A percentile compares a stretch with the other conserved stretches of the same genome.
These are phyloP conservation scores for Pseudococcus viburni DNA, from an alignment of 2,888 invertebrate species.

Conservation along the genomic window DNA sequence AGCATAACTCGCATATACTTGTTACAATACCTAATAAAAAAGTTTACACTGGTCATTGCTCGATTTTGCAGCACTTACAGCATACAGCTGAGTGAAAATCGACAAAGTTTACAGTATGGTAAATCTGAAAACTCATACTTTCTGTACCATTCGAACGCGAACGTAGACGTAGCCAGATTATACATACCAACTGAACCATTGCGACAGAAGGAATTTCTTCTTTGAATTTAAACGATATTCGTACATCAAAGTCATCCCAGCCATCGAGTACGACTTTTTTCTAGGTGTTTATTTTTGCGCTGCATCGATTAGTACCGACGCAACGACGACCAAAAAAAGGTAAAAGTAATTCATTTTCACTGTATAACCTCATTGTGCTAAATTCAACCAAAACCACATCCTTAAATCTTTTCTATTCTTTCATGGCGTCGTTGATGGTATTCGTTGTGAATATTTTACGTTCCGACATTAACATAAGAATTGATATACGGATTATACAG, in stretches of 20 bases:
- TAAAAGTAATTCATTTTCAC: conserved; percentile 8
- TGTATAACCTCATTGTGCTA: not conserved
- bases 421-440: not conserved
- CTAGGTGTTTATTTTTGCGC: not conserved
- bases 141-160: not conserved
- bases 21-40: conserved; percentile 40
- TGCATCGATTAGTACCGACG: not conserved
- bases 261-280: not conserved
- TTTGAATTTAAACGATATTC: not conserved
- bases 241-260: not conserved
- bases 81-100: conserved; percentile 7
- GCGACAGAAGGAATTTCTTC: not conserved
- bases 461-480: not conserved
- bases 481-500: not conserved
- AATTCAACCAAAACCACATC: not conserved
- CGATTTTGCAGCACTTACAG: conserved; percentile 26
- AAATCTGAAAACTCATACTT: conserved; percentile 6
- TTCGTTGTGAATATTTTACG: not conserved
- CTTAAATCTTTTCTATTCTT: not conserved
- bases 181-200: not conserved
- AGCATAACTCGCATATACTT: conserved; percentile 15
- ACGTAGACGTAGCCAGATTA: not conserved
- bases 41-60: conserved; percentile 53
- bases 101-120: conserved; percentile 28
- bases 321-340: not conserved